phyloP scores from a whole-genome alignment of 2,113 vertebrate species.

The Rattus norvegicus region GRCr8 NC_086021.1:144636501-144637000 shows the following conservation, averaged over 20 bases:
- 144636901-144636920: background rate
- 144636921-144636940: background rate
- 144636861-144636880: background rate
- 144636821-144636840: background rate
- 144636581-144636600: background rate
- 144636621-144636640: background rate
- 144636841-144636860: background rate
- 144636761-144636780: background rate
- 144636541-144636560: background rate
- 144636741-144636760: background rate
- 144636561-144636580: background rate
- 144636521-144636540: background rate
- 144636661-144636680: background rate
- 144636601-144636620: background rate
- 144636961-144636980: background rate
- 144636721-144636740: background rate
- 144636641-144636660: background rate
- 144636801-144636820: background rate
- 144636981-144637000: background rate
- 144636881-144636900: background rate
- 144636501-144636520: background rate
- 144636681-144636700: background rate
- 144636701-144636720: background rate
- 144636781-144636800: background rate
- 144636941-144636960: background rate